Base-by-base conservation (phyloP, 2,888 invertebrate genomes). In the Synergus gifuensis region DNA sequence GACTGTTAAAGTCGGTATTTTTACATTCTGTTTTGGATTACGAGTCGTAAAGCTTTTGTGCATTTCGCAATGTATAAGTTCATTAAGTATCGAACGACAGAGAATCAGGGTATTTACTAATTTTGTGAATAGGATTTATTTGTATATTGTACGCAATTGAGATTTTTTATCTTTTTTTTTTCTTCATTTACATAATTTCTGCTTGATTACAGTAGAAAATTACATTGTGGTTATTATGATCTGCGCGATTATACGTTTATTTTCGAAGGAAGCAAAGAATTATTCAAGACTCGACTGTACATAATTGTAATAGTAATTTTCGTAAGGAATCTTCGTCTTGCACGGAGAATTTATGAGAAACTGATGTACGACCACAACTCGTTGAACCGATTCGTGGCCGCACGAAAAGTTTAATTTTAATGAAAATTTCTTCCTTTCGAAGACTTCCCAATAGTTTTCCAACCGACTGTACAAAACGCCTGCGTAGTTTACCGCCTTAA, bases 401-500 rank as follows among this genome's bases (percentile, higher is more conserved):
- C 42, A 12, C 11, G 76, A 78, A 76, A 67, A 36, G 76, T 82
- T 79, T 78, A 73, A 79, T 54, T 73, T 64, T 58, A 49, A 77
- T 54, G 66, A 79, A 83, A 83, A 80, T 86, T 88, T 88, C 88
- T 88, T 88, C 87, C 85, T 86, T 86, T 87, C 86, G 85, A 88
- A 90, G 86, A 88, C 89, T 90, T 89, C 87, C 88, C 87, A 81
- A 87, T 87, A 89, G 87, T 87, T 88, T 89, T 90, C 87, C 89
- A 88, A 87, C 86, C 87, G 88, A 90, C 86, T 91, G 91, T 91
- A 92, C 91, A 91, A 90, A 86, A 89, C 86, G 87, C 88, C 89
- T 88, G 88, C 85, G 88, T 91, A 90, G 89, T 89, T 88, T 86
- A 87, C 87, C 90, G 90, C 90, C 91, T 91, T 91, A 89, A 88